Conservation (phyloP, 2,888 invertebrate genomes). For the Mantis religiosa region DNA sequence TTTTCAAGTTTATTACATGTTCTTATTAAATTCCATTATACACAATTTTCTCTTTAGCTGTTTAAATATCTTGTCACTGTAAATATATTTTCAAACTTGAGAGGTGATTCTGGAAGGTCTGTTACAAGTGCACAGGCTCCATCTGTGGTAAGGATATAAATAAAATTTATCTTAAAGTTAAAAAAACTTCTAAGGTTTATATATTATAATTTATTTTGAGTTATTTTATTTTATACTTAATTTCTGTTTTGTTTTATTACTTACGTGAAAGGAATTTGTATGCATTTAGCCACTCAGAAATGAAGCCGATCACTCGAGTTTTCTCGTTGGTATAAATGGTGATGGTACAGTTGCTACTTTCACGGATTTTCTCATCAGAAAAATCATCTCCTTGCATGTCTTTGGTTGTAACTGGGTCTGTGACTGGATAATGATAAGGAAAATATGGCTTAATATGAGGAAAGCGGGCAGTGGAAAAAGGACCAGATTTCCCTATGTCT, state of each 20-base stretch:
- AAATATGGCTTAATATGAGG: constrained; percentile 34
- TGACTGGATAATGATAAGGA: constrained; percentile 35
- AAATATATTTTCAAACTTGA: background rate
- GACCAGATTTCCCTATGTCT: constrained; percentile 25
- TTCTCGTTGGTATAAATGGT: constrained; percentile 47
- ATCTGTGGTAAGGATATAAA: background rate
- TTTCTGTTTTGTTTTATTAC: constrained; percentile 41
- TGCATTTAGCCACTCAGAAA: constrained; percentile 66
- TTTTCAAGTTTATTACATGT: background rate
- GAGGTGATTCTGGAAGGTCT: background rate
- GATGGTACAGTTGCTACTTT: constrained; percentile 48
- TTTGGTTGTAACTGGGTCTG: constrained; percentile 38
- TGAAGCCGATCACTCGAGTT: constrained; percentile 57
- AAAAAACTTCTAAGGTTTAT: background rate
- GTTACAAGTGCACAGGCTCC: background rate
- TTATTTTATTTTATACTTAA: background rate
- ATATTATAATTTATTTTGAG: background rate
- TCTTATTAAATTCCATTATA: background rate
- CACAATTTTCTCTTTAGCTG: background rate
- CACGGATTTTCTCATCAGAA: constrained; percentile 38
- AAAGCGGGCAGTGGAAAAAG: constrained; percentile 1
- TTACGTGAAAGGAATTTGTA: constrained; percentile 66
- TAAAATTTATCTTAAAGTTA: background rate
- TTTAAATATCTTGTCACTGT: background rate
- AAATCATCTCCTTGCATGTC: constrained; percentile 43